These are phyloP conservation scores for Temnothorax curvispinosus DNA, from an alignment of 1,140 invertebrate genomes.

Conservation along the genomic window DNA sequence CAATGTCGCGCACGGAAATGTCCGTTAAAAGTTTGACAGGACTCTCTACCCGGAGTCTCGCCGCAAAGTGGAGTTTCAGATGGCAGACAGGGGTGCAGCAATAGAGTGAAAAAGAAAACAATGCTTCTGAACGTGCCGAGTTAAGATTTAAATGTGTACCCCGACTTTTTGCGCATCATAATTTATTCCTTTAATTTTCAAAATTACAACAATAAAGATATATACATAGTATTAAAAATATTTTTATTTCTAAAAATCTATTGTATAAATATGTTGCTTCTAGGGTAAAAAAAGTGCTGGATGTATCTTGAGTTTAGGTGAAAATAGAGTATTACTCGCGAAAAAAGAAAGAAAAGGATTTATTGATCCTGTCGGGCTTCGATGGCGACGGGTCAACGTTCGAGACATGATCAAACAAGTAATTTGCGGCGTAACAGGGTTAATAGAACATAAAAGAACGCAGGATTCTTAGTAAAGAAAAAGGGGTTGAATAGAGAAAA, in stretches of 20 bases:
- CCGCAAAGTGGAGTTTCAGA: constrained; percentile 40
- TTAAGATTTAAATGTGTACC: not conserved
- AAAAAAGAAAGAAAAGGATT: not conserved
- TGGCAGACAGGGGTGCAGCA: not conserved
- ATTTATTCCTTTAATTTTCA: not conserved
- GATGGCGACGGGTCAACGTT: not conserved
- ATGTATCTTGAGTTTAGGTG: not conserved
- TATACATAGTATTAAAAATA: not conserved
- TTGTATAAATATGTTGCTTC: not conserved
- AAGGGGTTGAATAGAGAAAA: not conserved
- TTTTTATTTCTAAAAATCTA: not conserved
- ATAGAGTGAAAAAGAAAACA: not conserved
- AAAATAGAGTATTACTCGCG: not conserved
- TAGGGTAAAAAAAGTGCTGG: not conserved
- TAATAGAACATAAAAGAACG: not conserved
- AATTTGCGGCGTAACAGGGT: not conserved
- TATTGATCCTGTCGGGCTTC: not conserved
- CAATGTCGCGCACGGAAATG: constrained; percentile 8
- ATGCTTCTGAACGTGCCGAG: not conserved
- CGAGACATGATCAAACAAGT: constrained; percentile 1
- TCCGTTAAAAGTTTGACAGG: constrained; percentile 57
- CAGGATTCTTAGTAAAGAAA: not conserved
- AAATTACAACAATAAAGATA: not conserved
- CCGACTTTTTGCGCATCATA: not conserved
- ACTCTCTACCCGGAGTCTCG: constrained; percentile 1